phyloP scores from a whole-genome alignment of 2,888 invertebrate species.

The Acleris emargana region DNA sequence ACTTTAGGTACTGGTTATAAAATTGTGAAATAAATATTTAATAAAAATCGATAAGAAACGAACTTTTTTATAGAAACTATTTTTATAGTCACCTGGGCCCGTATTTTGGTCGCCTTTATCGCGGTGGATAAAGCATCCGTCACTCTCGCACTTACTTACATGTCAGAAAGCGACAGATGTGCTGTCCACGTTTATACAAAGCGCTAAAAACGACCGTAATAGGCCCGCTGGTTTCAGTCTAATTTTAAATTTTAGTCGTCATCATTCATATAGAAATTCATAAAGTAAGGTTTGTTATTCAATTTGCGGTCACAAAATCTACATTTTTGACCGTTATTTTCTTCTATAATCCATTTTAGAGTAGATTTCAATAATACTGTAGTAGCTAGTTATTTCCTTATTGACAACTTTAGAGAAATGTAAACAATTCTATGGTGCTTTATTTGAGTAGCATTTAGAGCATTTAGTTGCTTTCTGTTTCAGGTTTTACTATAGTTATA shows the following conservation, averaged over 20 bases:
- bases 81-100: no score
- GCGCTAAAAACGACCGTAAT: no score
- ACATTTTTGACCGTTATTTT: neutral
- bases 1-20: slow-evolving; percentile 7
- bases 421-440: slow-evolving; percentile 60
- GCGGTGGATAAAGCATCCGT: no score
- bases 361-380: slow-evolving; percentile 9
- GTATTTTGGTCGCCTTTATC: no score
- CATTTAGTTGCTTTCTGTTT: slow-evolving; percentile 69
- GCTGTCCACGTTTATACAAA: neutral
- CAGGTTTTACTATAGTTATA: slow-evolving; percentile 37
- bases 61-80: no score
- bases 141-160: no score
- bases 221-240: no score
- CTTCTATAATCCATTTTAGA: neutral
- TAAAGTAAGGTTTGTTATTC: neutral
- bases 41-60: neutral
- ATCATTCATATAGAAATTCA: no score
- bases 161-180: neutral
- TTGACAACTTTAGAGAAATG: slow-evolving; percentile 5
- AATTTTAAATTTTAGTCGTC: no score
- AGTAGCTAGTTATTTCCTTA: neutral
- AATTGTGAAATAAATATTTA: slow-evolving; percentile 15
- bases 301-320: neutral
- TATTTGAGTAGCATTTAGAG: slow-evolving; percentile 74